A percentile compares a stretch with the other conserved stretches of the same genome.
Conservation (phyloP, 2,797 vertebrate genomes). For the Valencia hispanica region DNA sequence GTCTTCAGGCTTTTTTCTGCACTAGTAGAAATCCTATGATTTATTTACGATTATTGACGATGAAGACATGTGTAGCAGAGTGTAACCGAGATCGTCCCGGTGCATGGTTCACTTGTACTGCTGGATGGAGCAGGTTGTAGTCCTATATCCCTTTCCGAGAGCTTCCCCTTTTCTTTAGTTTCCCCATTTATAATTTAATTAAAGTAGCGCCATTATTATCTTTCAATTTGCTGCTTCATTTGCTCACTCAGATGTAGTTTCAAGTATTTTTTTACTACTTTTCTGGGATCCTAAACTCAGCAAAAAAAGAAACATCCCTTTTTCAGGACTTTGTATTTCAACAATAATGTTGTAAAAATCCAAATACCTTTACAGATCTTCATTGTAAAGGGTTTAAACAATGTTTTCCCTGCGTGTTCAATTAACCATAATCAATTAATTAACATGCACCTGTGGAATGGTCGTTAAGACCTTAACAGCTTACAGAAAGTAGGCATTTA, state of each 20-base stretch:
- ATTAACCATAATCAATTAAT: too few species aligned
- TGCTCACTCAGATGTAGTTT: constrained; percentile 1
- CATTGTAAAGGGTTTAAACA: too few species aligned
- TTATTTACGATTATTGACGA: constrained; percentile 53
- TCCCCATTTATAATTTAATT: constrained; percentile 41
- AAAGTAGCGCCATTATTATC: constrained; percentile 24
- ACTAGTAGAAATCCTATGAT: constrained; percentile 34
- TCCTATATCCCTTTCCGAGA: neutral
- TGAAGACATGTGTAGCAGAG: constrained; percentile 38
- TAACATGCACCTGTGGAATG: too few species aligned
- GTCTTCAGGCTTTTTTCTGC: constrained; percentile 34
- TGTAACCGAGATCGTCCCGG: constrained; percentile 18
- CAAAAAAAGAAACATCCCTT: too few species aligned
- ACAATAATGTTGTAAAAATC: too few species aligned
- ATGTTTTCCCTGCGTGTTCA: too few species aligned
- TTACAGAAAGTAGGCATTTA: too few species aligned
- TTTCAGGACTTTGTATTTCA: too few species aligned
- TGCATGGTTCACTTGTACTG: constrained; percentile 5
- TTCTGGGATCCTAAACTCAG: too few species aligned
- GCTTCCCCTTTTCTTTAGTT: constrained; percentile 16
- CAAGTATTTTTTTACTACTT: neutral
- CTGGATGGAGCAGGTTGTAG: constrained; percentile 12
- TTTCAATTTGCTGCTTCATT: constrained; percentile 8
- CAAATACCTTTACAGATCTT: too few species aligned
- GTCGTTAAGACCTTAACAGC: too few species aligned